Evolutionary conservation across 2,113 vertebrate species (phyloP).

Genomic region (Bettongia penicillata): DNA sequence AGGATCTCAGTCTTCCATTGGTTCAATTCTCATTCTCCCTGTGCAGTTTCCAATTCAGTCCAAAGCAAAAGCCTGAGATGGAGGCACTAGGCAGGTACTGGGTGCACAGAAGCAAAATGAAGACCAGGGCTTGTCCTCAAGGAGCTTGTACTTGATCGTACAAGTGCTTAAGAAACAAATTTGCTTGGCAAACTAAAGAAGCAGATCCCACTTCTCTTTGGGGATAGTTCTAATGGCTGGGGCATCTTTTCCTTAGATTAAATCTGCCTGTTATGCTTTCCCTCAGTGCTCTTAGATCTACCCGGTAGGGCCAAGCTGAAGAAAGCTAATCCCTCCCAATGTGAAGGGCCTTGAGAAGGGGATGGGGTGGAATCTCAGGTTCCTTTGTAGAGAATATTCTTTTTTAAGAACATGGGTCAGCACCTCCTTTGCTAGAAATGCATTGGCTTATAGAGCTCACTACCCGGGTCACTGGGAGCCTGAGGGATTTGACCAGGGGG

Average conservation of each 20-base stretch:
- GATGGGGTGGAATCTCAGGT: not conserved
- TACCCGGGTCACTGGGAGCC: not conserved
- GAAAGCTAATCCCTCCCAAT: too few species aligned
- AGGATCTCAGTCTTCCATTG: not conserved
- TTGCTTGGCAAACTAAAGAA: not conserved
- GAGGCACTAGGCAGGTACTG: too few species aligned
- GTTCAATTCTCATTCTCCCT: not conserved
- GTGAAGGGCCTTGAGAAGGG: too few species aligned
- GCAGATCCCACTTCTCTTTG: not conserved
- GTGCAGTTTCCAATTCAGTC: not conserved
- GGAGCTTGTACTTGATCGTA: not conserved
- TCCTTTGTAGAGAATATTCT: not conserved
- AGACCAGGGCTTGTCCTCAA: not conserved
- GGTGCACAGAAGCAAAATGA: not conserved
- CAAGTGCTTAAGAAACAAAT: not conserved
- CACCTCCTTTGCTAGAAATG: not conserved
- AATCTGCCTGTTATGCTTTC: not conserved
- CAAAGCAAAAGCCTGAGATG: not conserved
- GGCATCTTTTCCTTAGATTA: not conserved
- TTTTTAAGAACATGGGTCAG: too few species aligned
- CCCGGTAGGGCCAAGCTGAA: not conserved
- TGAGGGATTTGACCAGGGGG: not conserved
- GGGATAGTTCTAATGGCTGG: not conserved
- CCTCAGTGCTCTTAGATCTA: too few species aligned
- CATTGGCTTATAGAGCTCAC: not conserved